These are phyloP conservation scores for Polyodon spathula DNA, from an alignment of 2,113 vertebrate species.

Conservation along the genomic window DNA sequence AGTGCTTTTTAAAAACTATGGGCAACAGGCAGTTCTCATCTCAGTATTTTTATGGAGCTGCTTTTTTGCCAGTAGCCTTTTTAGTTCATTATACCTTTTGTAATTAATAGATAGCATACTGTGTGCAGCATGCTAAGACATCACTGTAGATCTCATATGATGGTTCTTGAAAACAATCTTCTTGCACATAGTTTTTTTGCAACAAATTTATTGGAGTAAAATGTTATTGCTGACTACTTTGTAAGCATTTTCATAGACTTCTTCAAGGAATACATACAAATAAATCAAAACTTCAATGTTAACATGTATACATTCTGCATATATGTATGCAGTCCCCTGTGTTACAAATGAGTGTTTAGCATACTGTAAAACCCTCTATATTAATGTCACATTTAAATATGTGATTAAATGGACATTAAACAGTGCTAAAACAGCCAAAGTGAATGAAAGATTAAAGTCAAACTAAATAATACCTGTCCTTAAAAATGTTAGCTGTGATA, in stretches of 20 bases:
- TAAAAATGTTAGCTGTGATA: too few relatives aligned
- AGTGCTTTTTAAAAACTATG: constrained; percentile 23
- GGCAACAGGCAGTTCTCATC: constrained; percentile 22
- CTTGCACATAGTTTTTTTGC: constrained; percentile 49
- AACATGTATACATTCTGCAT: too few relatives aligned
- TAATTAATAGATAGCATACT: constrained; percentile 59
- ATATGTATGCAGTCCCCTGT: background rate
- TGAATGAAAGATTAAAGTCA: too few relatives aligned
- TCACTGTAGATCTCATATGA: too few relatives aligned
- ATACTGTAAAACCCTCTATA: too few relatives aligned
- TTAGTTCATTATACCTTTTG: constrained; percentile 60
- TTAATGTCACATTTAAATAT: too few relatives aligned
- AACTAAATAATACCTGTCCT: too few relatives aligned
- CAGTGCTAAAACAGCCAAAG: too few relatives aligned
- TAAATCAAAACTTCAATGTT: constrained; percentile 20
- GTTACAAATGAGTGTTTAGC: too few relatives aligned
- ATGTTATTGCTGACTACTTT: constrained; percentile 53
- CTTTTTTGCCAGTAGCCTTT: constrained; percentile 52
- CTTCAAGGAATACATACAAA: constrained; percentile 30
- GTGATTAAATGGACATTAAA: too few relatives aligned
- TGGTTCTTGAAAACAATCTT: constrained; percentile 52
- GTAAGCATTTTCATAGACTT: constrained; percentile 44
- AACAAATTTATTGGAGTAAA: constrained; percentile 51
- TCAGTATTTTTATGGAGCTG: constrained; percentile 54
- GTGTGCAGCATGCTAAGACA: too few relatives aligned